Conservation (phyloP, 2,797 vertebrate species). For the Syndactyla subalaris region DNA sequence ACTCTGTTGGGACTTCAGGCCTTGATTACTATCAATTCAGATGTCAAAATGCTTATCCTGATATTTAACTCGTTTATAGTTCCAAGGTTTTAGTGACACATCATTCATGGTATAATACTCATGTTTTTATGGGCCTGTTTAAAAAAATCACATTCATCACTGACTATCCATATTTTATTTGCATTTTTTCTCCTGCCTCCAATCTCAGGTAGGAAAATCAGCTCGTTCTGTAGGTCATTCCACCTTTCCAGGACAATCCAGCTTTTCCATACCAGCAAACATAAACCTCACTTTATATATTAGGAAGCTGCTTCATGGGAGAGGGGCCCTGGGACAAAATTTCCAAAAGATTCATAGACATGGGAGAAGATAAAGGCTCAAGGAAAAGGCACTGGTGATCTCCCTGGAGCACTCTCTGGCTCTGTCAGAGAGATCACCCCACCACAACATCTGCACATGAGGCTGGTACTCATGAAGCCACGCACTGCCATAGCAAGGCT, state of each 20-base stretch:
- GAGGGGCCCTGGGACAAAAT: not conserved
- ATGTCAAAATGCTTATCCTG: not conserved
- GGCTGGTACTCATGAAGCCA: not conserved
- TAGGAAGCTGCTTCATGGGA: not conserved
- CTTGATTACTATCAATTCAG: not conserved
- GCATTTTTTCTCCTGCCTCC: not conserved
- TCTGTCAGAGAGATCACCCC: not conserved
- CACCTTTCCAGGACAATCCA: not conserved
- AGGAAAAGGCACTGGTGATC: not conserved
- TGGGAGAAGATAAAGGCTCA: not conserved
- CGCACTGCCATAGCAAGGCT: not conserved
- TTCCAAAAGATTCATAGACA: not conserved
- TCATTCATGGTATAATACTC: conserved; percentile 7
- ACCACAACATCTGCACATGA: accelerated
- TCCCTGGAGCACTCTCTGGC: not conserved
- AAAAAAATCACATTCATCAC: conserved; percentile 6
- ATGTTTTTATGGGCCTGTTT: not conserved
- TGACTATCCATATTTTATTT: not conserved
- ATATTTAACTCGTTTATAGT: not conserved
- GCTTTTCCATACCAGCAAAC: not conserved
- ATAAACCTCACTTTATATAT: not conserved
- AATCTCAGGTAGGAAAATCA: not conserved
- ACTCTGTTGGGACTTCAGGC: not conserved
- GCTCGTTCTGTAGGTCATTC: not conserved
- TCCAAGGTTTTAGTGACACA: not conserved